These are phyloP conservation scores for Papilio elwesi DNA, from an alignment of 2,888 invertebrate species.

Conservation along the genomic window DNA sequence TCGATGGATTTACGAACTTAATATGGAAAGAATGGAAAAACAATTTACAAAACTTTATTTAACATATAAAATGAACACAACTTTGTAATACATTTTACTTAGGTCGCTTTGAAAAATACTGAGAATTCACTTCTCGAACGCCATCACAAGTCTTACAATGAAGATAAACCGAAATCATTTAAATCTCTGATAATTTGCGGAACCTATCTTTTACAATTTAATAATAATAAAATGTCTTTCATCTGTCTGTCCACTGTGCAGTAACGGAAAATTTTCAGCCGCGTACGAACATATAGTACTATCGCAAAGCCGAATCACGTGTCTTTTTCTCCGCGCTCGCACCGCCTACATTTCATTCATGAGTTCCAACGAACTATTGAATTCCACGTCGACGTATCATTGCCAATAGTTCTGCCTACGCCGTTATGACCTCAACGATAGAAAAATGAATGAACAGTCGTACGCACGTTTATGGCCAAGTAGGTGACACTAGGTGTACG, in stretches of 20 bases:
- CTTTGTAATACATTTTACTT: too few species aligned
- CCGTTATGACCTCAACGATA: conserved; percentile 25
- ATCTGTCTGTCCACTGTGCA: neutral
- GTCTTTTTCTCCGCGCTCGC: conserved; percentile 13
- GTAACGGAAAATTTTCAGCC: neutral
- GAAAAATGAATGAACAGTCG: conserved; percentile 35
- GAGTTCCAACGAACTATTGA: conserved; percentile 23
- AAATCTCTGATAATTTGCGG: too few species aligned
- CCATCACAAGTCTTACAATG: too few species aligned
- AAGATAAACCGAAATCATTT: too few species aligned
- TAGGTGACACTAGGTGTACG: conserved; percentile 3
- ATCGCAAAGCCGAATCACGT: neutral
- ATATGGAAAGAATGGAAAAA: too few species aligned
- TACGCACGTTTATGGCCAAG: conserved; percentile 17
- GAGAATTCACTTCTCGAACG: too few species aligned
- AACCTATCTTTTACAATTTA: too few species aligned
- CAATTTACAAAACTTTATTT: too few species aligned
- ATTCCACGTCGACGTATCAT: conserved; percentile 26
- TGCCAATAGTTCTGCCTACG: conserved; percentile 31
- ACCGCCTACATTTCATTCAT: conserved; percentile 35
- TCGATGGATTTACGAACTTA: too few species aligned
- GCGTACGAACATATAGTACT: conserved; percentile 9
- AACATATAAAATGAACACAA: too few species aligned
- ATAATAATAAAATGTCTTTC: too few species aligned
- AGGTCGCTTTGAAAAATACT: too few species aligned